These are phyloP conservation scores for Bombus balteatus DNA, from an alignment of 1,140 invertebrate genomes.

Conservation along the genomic window DNA sequence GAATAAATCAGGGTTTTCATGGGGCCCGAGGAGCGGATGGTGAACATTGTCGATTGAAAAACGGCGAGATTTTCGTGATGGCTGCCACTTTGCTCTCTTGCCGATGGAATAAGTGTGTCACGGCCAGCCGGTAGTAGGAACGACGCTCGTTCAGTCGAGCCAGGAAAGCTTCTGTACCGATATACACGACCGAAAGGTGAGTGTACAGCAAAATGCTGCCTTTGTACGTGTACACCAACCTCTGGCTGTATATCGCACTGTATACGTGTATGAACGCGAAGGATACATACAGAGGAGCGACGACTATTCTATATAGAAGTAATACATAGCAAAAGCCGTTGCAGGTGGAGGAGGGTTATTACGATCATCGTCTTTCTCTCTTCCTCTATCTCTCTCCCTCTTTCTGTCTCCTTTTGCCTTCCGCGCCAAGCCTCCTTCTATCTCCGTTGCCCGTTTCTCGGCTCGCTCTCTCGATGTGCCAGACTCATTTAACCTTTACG, in stretches of 20 bases:
- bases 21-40: not conserved
- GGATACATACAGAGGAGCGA: not conserved
- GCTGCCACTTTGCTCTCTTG: constrained; percentile 64
- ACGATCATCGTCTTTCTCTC: constrained; percentile 43
- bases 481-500: constrained; percentile 71
- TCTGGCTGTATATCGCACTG: not conserved
- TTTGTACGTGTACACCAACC: constrained; percentile 12
- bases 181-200: constrained; percentile 67
- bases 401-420: too few relatives aligned
- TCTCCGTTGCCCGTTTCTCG: not conserved
- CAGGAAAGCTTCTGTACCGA: constrained; percentile 70
- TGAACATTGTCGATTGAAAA: constrained; percentile 43
- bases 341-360: constrained; percentile 71
- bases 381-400: not conserved
- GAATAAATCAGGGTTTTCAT: not conserved
- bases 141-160: constrained; percentile 69
- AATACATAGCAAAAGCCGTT: constrained; percentile 49
- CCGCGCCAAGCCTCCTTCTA: not conserved
- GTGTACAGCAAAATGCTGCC: constrained; percentile 58
- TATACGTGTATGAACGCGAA: not conserved
- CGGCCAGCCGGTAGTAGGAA: constrained; percentile 73
- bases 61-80: constrained; percentile 60
- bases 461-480: constrained; percentile 45
- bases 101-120: constrained; percentile 74
- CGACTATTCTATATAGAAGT: constrained; percentile 35